phyloP scores from a whole-genome alignment of 2,797 vertebrate species.

The Trematomus bernacchii region DNA sequence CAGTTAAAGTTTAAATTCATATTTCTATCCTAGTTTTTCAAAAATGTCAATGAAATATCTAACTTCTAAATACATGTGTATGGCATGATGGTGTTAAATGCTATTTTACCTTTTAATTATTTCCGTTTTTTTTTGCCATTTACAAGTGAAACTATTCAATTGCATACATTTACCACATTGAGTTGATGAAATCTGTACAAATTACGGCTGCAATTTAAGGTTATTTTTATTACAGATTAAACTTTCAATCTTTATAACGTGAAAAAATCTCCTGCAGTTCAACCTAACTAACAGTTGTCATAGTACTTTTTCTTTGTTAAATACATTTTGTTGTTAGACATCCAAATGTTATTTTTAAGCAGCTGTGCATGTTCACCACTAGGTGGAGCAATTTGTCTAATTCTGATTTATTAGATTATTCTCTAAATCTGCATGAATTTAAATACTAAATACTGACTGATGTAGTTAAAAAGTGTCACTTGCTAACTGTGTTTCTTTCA shows the following conservation, averaged over 20 bases:
- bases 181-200: background rate
- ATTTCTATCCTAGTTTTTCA: background rate
- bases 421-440: background rate
- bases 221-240: background rate
- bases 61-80: background rate
- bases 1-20: background rate
- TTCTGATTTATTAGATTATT: background rate
- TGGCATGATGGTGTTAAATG: background rate
- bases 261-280: too few species aligned
- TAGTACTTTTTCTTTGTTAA: too few species aligned
- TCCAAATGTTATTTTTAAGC: background rate
- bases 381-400: conserved; percentile 56
- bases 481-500: background rate
- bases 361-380: conserved; percentile 53
- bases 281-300: too few species aligned
- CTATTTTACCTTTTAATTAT: background rate
- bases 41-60: background rate
- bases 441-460: conserved; percentile 3
- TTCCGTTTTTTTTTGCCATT: background rate
- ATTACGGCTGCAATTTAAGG: background rate
- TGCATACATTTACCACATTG: background rate
- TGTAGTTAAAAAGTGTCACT: background rate
- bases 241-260: background rate
- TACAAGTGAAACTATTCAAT: background rate
- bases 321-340: too few species aligned